Conservation (phyloP, 1,140 invertebrate species). For the Pogonus chalceus region DNA sequence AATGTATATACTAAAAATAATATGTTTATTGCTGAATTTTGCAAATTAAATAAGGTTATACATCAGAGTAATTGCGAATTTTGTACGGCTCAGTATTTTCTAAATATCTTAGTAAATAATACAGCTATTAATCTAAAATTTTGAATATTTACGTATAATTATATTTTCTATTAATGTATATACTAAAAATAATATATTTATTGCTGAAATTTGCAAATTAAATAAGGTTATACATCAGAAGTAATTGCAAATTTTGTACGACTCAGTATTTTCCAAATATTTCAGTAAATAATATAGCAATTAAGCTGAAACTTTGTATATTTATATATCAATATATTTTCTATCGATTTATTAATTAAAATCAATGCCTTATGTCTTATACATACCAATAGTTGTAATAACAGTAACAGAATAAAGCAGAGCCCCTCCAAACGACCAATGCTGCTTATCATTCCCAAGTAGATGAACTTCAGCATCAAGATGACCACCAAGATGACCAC, state of each 20-base stretch:
- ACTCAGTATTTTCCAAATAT: too few relatives aligned
- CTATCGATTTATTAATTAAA: too few relatives aligned
- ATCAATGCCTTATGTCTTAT: too few relatives aligned
- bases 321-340: too few relatives aligned
- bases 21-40: not conserved
- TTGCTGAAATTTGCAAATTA: not conserved
- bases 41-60: not conserved
- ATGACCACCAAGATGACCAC: slow-evolving; percentile 22
- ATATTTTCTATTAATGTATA: too few relatives aligned
- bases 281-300: slow-evolving; percentile 2
- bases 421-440: slow-evolving; percentile 70
- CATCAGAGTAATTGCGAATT: too few relatives aligned
- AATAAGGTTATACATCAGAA: not conserved
- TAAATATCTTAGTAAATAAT: too few relatives aligned
- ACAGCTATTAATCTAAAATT: too few relatives aligned
- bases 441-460: slow-evolving; percentile 32
- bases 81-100: too few relatives aligned
- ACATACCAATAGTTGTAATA: slow-evolving; percentile 73
- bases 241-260: too few relatives aligned
- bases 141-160: too few relatives aligned
- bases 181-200: not conserved
- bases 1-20: not conserved
- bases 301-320: too few relatives aligned
- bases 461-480: slow-evolving; percentile 40
- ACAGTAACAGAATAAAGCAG: slow-evolving; percentile 73